Base-by-base conservation (phyloP, 2,797 vertebrate genomes). In the Xyrichtys novacula region DNA sequence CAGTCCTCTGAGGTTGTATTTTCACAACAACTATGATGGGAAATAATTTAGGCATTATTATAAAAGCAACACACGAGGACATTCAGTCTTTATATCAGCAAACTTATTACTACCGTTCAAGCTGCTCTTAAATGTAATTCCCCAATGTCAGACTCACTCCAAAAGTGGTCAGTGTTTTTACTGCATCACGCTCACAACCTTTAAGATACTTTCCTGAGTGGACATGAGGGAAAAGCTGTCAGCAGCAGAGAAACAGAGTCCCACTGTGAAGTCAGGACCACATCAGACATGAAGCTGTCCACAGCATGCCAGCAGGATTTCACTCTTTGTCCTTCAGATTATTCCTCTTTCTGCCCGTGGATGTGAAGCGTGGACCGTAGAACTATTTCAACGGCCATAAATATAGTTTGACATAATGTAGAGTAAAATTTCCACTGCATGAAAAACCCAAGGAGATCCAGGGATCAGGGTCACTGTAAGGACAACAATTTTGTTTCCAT, bases 201-300 rank as follows among this genome's bases (percentile, higher is more conserved):
- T 36, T 66, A 31, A 74, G 68, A 85, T 39, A 68, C 57, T 76
- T 79, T 75, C 36, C 66, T 7, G 48, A 86, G 74, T 78, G 71
- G 77, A 87, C 81, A 58, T 52, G 59, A 71, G 74, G 77, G 76
- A 76, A 57, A 71, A 76, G 70, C 76, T 84, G 83, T 88, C 85
- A 83, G 78, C 86, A 78, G 76, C 80, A 38, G 16, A 79, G 80
- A 86, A 84, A 75, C 47, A 64, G 69, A 76, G 65, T 86, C 88
- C 87, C 75, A 89, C 85, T 91, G 89, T 88, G 89, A 90, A 87
- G 80, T 90, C 85, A 85, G 85, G 80, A 85, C 83, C 85, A 88
- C 87, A 83, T 85, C 85, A 90, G 83, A 85, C 80, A 88, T 85
- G 86, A 91, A 86, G 82, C 87, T 89, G 84, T 91, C 89, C 85